Base-by-base conservation (phyloP, 2,113 vertebrate species). In the Excalfactoria chinensis region DNA sequence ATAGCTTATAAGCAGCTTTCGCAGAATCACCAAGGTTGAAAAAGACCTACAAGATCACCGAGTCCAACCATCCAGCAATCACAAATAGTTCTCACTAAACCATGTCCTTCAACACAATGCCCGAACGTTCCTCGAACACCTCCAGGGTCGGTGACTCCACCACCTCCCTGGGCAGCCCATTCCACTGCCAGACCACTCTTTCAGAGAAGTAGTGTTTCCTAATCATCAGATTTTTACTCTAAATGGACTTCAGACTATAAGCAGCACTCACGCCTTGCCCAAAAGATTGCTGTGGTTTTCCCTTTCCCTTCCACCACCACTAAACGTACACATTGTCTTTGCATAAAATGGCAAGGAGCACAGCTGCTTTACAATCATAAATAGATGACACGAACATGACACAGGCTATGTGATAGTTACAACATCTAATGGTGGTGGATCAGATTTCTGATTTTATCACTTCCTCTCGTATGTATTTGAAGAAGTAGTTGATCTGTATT, bases 191-290 rank as follows among this genome's bases (percentile, higher is more conserved):
- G 37, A 37, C 37, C 37, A 37, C 37, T 37, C 37, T 37, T 37
- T 37, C 37, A 37, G 37, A 37, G 37, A 37, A 37, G 37, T 37
- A 37, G 37, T 37, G 37, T 37, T 37, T 37, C 37, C 37, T 37
- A 37, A 37, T 55, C 59, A 85, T 76, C 63, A 91, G 35, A 74
- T 90, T 95, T 94, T 95, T 72, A 73, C 58, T 56, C 34, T 60
- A 34, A 68, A 67, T 63, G 8, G 12, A 77, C 89, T 83, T 91
- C 43, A 70, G 28, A 55, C 18, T 67, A 15, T 48, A 67, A 88
- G 73, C 56, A 80, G 15, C 25, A 59, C 15, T 32, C 48, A 32
- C 1, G 0, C 37, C 28, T 73, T 67, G 37, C 28, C 46, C 49
- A 2, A 6, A 62, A 86, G 68, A 12, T 3, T 34, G 30, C 6